Evolutionary conservation across 2,888 invertebrate genomes (phyloP).

Genomic region (Platycnemis pennipes): DNA sequence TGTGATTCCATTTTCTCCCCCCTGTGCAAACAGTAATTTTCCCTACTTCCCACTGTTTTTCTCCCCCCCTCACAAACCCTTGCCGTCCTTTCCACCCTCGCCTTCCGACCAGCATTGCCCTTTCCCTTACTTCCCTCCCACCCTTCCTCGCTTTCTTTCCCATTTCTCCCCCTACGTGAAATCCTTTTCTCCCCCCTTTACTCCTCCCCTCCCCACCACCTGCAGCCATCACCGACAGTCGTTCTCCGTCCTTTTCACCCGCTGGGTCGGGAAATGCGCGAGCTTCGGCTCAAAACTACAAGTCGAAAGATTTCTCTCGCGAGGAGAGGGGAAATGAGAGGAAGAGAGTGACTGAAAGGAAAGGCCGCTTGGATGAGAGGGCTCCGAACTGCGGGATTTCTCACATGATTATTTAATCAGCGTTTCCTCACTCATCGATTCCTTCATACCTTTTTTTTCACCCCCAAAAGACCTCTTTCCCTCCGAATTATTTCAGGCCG

Average conservation of each 20-base stretch:
- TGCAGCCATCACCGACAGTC: not conserved
- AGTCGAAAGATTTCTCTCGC: not conserved
- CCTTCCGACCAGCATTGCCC: constrained; percentile 67
- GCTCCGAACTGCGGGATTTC: not conserved
- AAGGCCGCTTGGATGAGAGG: not conserved
- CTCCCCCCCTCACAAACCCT: constrained; percentile 69
- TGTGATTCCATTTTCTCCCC: constrained; percentile 20
- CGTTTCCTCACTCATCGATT: not conserved
- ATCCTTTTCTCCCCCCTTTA: constrained; percentile 57
- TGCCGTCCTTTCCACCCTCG: constrained; percentile 37
- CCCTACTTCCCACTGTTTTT: constrained; percentile 48
- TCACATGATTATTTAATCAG: constrained; percentile 26
- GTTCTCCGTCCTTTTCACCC: not conserved
- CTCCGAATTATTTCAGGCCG: not conserved
- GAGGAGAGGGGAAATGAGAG: not conserved
- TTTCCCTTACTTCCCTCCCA: constrained; percentile 68
- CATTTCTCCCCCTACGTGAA: constrained; percentile 53
- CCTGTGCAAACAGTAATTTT: constrained; percentile 3
- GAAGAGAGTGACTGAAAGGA: not conserved
- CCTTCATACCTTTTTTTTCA: not conserved
- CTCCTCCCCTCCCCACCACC: not conserved
- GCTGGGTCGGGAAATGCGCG: not conserved
- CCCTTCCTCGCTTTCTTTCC: constrained; percentile 72
- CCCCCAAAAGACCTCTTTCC: not conserved
- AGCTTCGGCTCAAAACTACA: not conserved